Conservation (phyloP, 2,113 vertebrate species). For the Strix uralensis region DNA sequence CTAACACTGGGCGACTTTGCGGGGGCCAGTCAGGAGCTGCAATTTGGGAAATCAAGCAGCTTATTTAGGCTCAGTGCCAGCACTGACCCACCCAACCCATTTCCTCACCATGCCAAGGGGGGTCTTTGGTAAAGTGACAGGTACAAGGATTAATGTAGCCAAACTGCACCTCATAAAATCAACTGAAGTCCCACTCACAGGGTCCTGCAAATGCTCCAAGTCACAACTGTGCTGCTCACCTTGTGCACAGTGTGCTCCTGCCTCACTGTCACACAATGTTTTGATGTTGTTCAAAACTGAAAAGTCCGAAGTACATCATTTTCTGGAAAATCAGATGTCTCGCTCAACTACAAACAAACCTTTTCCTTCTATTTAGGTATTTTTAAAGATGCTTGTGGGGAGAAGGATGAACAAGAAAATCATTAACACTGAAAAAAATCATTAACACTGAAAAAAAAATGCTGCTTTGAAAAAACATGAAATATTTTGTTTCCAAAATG, state of each 20-base stretch:
- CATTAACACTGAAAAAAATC: background rate
- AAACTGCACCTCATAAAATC: background rate
- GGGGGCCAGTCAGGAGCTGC: background rate
- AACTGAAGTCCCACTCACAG: background rate
- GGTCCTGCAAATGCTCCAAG: background rate
- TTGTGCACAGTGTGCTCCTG: accelerated
- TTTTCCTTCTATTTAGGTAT: background rate
- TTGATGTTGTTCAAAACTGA: background rate
- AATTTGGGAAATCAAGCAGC: background rate
- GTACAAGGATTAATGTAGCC: background rate
- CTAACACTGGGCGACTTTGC: background rate
- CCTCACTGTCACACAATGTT: background rate
- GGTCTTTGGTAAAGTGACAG: background rate
- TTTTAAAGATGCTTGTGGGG: background rate
- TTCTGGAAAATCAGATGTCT: background rate
- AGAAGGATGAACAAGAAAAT: background rate
- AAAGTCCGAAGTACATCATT: background rate
- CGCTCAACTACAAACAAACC: background rate
- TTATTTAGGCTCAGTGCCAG: background rate
- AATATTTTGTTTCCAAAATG: background rate
- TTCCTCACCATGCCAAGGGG: background rate
- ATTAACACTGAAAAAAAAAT: background rate
- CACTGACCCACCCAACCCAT: background rate
- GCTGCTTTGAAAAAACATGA: background rate
- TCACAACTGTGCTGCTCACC: background rate